Conservation (phyloP, 1,140 invertebrate genomes). For the Phymastichus coffea region DNA sequence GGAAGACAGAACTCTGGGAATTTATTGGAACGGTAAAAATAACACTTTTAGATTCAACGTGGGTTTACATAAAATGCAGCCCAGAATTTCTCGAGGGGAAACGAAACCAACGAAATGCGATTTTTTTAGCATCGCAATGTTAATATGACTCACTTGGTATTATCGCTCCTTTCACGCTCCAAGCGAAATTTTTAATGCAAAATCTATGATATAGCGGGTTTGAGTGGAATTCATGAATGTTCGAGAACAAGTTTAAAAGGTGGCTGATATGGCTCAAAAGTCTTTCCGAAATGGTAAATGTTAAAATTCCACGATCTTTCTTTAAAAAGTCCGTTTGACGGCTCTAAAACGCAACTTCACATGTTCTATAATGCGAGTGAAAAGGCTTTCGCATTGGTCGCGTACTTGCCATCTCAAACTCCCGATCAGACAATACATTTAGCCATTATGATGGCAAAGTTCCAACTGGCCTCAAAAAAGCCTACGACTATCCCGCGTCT, state of each 20-base stretch:
- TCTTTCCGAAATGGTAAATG: neutral
- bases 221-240: neutral
- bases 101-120: no score
- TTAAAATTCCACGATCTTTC: neutral
- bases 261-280: neutral
- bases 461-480: neutral
- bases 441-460: neutral
- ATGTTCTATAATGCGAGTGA: neutral
- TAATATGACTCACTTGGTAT: neutral
- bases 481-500: neutral
- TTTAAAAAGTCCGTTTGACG: neutral
- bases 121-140: constrained; percentile 4
- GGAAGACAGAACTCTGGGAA: no score
- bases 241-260: neutral
- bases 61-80: no score
- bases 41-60: no score
- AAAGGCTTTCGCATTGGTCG: neutral
- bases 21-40: no score
- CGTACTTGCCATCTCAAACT: neutral
- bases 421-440: neutral
- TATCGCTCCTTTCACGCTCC: neutral
- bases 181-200: neutral
- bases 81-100: no score
- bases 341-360: neutral
- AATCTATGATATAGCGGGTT: neutral